Percentiles rank a stretch among this genome's conserved stretches.
phyloP scores from a whole-genome alignment of 1,140 invertebrate genomes.

The Pseudoatta argentina region DNA sequence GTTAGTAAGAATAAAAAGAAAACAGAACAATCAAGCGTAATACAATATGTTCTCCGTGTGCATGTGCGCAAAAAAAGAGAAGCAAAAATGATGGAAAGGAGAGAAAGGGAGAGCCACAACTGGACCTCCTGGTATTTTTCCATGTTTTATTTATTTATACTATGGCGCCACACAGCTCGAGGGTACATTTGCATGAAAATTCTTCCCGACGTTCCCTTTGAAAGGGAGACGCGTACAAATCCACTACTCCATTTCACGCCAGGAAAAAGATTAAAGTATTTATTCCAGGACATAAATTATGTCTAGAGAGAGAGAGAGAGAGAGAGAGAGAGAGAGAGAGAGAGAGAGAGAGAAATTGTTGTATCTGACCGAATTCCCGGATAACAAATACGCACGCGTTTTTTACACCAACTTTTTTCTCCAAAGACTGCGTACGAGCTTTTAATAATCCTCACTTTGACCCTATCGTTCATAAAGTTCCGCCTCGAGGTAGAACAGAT shows the following conservation, averaged over 20 bases:
- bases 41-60: constrained; percentile 39
- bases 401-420: constrained; percentile 7
- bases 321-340: not conserved
- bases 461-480: constrained; percentile 26
- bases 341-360: not conserved
- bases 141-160: constrained; percentile 65
- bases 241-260: constrained; percentile 62
- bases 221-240: constrained; percentile 64
- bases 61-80: not conserved
- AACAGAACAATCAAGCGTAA: constrained; percentile 55
- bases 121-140: constrained; percentile 55
- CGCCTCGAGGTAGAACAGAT: constrained; percentile 7
- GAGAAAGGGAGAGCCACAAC: not conserved
- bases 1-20: not conserved
- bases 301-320: constrained; percentile 33
- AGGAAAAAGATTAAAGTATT: constrained; percentile 71
- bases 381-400: constrained; percentile 43
- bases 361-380: constrained; percentile 19
- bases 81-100: not conserved
- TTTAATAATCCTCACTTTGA: constrained; percentile 55
- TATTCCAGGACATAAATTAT: constrained; percentile 55
- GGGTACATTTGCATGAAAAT: constrained; percentile 74
- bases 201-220: constrained; percentile 52
- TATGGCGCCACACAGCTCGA: constrained; percentile 51
- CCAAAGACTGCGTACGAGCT: constrained; percentile 53